Base-by-base conservation (phyloP, 2,888 invertebrate genomes). In the Elaeidobius kamerunicus region DNA sequence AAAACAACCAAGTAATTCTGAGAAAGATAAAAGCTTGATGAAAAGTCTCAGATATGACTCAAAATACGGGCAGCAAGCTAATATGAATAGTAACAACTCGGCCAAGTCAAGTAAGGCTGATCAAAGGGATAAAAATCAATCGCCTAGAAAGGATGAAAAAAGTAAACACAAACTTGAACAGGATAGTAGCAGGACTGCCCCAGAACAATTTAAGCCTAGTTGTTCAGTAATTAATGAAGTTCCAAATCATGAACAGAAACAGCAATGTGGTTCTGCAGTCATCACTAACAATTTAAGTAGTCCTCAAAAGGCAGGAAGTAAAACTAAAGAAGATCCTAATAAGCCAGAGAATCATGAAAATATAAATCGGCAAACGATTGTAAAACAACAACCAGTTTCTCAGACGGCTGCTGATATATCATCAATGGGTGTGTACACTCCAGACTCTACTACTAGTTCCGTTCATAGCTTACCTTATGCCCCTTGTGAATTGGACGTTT, bases 371-470 rank as follows among this genome's bases (percentile, higher is more conserved):
- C 56, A 58, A 23, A 52, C 51, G 12, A 3, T 35, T 20, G 38
- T 49, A 12, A 49, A 49, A 18, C 50, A 45, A 30, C 40, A 17
- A 19, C 44, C 49, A 27, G 12, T 48, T 6, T 7, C 39, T 30
- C 39, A 45, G 15, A 28, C 41, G n/a, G 30, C 71, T 73, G 12
- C 74, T 75, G 9, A 75, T 41, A 72, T 87, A 55, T 84, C 86
- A n/a, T 87, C 88, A 1, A 84, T 90, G 84, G 89, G 88, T 0
- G 88, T 91, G 0, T 92, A 91, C 66, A 91, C 88, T 0, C 87
- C 91, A 0, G 91, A 91, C 64, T 86, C 91, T 0, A 86, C 88
- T 0, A 85, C 87, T 28, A 91, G 89, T 68, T 87, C 88, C 0
- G 88, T 90, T 6, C 88, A 88, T 59, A 71, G 89, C 44, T 79